These are phyloP conservation scores for Sardinella longiceps DNA, from an alignment of 2,797 vertebrate genomes.

Conservation along the genomic window DNA sequence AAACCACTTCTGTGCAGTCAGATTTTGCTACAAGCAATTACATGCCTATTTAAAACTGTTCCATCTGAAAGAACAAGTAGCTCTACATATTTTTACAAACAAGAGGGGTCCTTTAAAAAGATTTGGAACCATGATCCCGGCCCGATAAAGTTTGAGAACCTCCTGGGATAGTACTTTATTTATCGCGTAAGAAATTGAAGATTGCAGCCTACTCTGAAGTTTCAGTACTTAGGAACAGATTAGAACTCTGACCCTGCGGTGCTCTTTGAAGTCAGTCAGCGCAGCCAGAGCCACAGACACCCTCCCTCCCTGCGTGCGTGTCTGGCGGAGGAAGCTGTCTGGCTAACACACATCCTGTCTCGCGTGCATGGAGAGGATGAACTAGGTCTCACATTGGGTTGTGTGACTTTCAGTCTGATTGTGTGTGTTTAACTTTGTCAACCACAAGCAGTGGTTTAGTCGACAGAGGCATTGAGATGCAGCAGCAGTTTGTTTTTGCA, in stretches of 20 bases:
- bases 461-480: background rate
- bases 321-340: background rate
- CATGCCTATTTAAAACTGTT: too few species aligned
- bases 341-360: slow-evolving; percentile 1
- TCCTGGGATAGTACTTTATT: too few species aligned
- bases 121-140: too few species aligned
- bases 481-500: background rate
- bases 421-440: background rate
- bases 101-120: too few species aligned
- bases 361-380: background rate
- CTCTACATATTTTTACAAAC: too few species aligned
- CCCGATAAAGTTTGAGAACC: too few species aligned
- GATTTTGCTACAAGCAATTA: too few species aligned
- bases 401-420: background rate
- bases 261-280: background rate
- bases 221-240: background rate
- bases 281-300: background rate
- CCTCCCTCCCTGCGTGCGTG: background rate
- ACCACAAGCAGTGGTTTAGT: background rate
- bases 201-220: background rate
- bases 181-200: too few species aligned
- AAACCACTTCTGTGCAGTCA: too few species aligned
- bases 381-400: background rate
- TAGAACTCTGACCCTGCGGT: background rate
- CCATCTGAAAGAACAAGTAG: too few species aligned